Conservation (phyloP, 2,888 invertebrate genomes). For the Rhorus exstirpatorius region DNA sequence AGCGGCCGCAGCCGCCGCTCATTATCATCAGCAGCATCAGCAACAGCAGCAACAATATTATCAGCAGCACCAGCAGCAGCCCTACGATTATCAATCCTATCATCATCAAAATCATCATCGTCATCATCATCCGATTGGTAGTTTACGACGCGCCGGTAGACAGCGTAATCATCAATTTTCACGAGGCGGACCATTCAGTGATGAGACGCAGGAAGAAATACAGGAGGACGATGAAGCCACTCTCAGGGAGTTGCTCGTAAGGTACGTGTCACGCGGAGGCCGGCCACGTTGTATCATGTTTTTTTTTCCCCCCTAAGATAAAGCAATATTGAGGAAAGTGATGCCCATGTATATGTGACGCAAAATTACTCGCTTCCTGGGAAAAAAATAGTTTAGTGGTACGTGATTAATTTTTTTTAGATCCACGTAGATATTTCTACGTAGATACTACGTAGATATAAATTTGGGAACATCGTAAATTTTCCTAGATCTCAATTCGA, state of each 20-base stretch:
- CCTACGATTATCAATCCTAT: background rate
- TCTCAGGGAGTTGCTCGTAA: conserved; percentile 97
- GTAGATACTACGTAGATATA: no score
- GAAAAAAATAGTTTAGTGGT: no score
- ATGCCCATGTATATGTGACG: no score
- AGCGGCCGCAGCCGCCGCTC: conserved; percentile 79
- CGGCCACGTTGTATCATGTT: conserved; percentile 1
- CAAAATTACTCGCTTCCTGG: no score
- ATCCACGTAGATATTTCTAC: no score
- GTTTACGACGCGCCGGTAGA: conserved; percentile 86
- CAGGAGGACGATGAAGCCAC: conserved; percentile 94
- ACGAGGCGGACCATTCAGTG: conserved; percentile 90
- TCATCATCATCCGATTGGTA: conserved; percentile 79
- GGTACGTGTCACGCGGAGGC: conserved; percentile 88
- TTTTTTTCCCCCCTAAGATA: background rate
- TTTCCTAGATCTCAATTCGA: no score
- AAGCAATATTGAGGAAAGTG: background rate
- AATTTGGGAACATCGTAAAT: no score
- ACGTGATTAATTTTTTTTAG: no score
- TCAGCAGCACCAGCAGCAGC: conserved; percentile 76
- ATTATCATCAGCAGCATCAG: conserved; percentile 76
- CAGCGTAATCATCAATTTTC: conserved; percentile 85
- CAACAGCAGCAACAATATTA: conserved; percentile 73
- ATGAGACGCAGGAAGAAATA: conserved; percentile 94
- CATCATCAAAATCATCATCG: conserved; percentile 64